phyloP scores from a whole-genome alignment of 1,140 invertebrate species.

The Zelostemma sp. region DNA sequence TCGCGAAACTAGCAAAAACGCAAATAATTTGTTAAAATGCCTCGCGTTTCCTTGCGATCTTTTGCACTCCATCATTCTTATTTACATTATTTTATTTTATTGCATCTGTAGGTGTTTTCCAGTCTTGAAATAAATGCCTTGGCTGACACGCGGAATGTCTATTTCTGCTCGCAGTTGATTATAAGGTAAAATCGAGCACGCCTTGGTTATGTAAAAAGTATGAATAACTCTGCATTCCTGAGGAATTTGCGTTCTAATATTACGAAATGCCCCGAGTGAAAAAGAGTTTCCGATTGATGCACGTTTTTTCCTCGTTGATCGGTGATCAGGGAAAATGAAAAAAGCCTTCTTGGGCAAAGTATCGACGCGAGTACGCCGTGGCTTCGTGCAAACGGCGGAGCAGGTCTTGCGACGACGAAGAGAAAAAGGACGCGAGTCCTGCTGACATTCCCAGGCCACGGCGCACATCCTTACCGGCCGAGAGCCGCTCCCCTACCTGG shows the following conservation, averaged over 20 bases:
- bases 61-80: too few species aligned
- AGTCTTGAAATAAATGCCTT: neutral
- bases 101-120: neutral
- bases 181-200: neutral
- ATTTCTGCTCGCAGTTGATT: neutral
- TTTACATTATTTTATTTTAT: neutral
- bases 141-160: neutral
- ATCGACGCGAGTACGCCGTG: neutral
- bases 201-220: conserved; percentile 2
- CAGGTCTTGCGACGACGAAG: neutral
- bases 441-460: conserved; percentile 5
- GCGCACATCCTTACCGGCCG: conserved; percentile 8
- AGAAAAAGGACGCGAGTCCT: conserved; percentile 5
- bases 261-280: neutral
- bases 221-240: neutral
- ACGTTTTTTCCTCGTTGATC: too few species aligned
- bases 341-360: neutral
- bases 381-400: neutral
- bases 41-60: too few species aligned
- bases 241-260: neutral
- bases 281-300: neutral
- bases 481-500: conserved; percentile 6
- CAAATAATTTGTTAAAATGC: too few species aligned
- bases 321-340: neutral
- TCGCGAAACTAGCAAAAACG: too few species aligned